phyloP scores from a whole-genome alignment of 2,113 vertebrate genomes.

The Cynoglossus semilaevis region DNA sequence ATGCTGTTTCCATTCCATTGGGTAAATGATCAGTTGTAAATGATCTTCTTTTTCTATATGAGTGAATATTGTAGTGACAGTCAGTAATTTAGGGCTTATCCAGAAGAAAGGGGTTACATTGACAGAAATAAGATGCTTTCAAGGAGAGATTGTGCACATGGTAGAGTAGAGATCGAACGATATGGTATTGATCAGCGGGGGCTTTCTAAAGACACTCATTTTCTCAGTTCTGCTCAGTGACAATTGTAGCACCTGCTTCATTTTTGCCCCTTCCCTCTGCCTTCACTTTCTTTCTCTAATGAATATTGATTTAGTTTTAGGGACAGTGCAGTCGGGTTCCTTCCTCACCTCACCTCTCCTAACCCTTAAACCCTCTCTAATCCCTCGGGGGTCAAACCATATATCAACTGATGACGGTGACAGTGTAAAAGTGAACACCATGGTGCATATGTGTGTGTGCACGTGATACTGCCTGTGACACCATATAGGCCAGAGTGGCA shows the following conservation, averaged over 20 bases:
- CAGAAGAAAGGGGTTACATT: not conserved
- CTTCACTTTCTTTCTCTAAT: slow-evolving; percentile 33
- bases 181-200: slow-evolving; percentile 44
- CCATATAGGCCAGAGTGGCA: slow-evolving; percentile 59
- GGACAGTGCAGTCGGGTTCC: slow-evolving; percentile 31
- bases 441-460: slow-evolving; percentile 1
- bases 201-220: slow-evolving; percentile 44
- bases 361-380: slow-evolving; percentile 19
- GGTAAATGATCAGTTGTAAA: too few species aligned
- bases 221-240: slow-evolving; percentile 32
- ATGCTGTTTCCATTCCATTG: too few species aligned
- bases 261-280: not conserved
- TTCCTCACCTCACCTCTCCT: slow-evolving; percentile 28
- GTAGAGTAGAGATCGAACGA: not conserved
- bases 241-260: slow-evolving; percentile 27
- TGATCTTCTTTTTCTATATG: not conserved
- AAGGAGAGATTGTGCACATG: slow-evolving; percentile 1
- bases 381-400: slow-evolving; percentile 30
- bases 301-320: slow-evolving; percentile 60
- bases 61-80: slow-evolving; percentile 12
- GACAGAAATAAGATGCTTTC: slow-evolving; percentile 8
- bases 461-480: slow-evolving; percentile 23
- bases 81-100: not conserved
- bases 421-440: slow-evolving; percentile 13
- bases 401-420: slow-evolving; percentile 23